phyloP scores from a whole-genome alignment of 2,113 vertebrate genomes.

The Clarias batrachus region DNA sequence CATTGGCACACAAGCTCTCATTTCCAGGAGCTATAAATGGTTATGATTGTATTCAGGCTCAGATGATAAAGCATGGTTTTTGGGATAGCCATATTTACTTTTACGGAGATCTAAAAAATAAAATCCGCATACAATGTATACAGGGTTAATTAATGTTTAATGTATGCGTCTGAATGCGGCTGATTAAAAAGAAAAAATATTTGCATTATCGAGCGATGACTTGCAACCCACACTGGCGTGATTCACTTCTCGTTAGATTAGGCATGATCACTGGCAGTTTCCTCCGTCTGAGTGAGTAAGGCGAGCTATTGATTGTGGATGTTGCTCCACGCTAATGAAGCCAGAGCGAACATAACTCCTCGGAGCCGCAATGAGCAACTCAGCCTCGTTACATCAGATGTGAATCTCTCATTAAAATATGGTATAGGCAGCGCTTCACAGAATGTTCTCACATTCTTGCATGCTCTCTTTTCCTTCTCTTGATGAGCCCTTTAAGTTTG shows the following conservation, averaged over 20 bases:
- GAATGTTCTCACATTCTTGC: background rate
- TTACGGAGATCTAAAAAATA: background rate
- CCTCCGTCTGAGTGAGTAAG: background rate
- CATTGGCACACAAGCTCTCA: too few relatives aligned
- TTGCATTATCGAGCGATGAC: background rate
- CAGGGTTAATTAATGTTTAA: background rate
- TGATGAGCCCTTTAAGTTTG: slow-evolving; percentile 7
- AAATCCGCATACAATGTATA: background rate
- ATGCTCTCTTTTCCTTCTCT: background rate
- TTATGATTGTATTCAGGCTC: background rate
- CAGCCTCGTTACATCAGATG: slow-evolving; percentile 28
- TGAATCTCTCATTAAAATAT: slow-evolving; percentile 42
- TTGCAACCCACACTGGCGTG: background rate
- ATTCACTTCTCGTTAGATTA: background rate
- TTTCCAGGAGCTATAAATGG: background rate
- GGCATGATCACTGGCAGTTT: background rate
- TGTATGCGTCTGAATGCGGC: background rate
- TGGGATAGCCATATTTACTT: background rate
- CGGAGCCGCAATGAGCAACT: slow-evolving; percentile 12
- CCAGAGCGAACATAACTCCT: background rate
- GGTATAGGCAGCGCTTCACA: background rate
- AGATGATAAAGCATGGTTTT: too few relatives aligned
- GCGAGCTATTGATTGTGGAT: slow-evolving; percentile 14
- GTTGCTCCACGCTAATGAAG: slow-evolving; percentile 38
- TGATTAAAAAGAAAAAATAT: slow-evolving; percentile 2